Percentiles rank a stretch among this genome's conserved stretches.
These are phyloP conservation scores for Delphinapterus leucas DNA, from an alignment of 2,113 vertebrate genomes.

Conservation along the genomic window DNA sequence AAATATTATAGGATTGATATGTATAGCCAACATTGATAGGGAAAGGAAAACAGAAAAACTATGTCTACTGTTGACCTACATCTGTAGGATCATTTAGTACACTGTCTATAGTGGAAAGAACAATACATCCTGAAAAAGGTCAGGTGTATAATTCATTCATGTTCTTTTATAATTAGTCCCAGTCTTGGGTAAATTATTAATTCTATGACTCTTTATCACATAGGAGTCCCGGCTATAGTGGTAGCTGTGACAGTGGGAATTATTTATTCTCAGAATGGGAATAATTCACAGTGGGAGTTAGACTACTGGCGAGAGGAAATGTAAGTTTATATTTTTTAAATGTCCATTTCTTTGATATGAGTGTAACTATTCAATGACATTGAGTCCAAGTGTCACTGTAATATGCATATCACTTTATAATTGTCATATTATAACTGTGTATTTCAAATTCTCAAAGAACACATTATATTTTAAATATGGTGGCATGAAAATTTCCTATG, in stretches of 20 bases:
- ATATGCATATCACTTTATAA: not conserved
- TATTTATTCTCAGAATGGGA: slow-evolving; percentile 25
- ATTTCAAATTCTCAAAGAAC: slow-evolving; percentile 5
- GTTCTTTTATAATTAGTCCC: slow-evolving; percentile 47
- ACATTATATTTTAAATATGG: not conserved
- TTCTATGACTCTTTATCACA: not conserved
- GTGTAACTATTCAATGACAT: not conserved
- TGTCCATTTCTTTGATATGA: not conserved
- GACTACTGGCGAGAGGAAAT: slow-evolving; percentile 70
- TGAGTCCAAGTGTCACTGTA: not conserved
- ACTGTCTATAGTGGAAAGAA: not conserved
- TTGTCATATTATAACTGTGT: not conserved
- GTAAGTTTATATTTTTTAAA: slow-evolving; percentile 62
- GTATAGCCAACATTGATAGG: not conserved
- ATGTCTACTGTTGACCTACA: not conserved
- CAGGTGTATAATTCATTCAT: slow-evolving; percentile 36
- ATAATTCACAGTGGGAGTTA: not conserved
- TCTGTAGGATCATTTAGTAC: not conserved
- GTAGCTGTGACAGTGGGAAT: slow-evolving; percentile 68
- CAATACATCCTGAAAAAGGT: not conserved
- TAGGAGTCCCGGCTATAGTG: slow-evolving; percentile 61
- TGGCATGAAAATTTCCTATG: not conserved
- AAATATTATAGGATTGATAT: not conserved
- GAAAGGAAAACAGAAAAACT: not conserved
- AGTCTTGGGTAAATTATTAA: slow-evolving; percentile 47